Conservation (phyloP, 2,113 vertebrate genomes). For the Rafetus swinhoei region DNA sequence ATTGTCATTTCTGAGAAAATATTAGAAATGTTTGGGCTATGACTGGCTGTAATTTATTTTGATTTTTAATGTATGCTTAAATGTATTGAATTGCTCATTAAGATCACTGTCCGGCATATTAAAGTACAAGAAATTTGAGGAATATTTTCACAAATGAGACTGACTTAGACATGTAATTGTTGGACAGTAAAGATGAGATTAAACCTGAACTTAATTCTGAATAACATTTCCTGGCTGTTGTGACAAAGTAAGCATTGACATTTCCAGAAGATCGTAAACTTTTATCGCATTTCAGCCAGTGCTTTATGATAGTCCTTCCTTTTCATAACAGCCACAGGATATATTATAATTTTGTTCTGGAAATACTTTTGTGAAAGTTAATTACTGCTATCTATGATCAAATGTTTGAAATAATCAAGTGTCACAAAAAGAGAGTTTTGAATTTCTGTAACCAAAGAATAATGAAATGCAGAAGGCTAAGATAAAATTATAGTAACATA, state of each 20-base stretch:
- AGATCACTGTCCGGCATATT: background rate
- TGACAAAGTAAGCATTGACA: slow-evolving; percentile 14
- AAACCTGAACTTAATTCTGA: slow-evolving; percentile 8
- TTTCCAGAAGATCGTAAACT: slow-evolving; percentile 14
- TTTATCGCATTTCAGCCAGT: slow-evolving; percentile 8
- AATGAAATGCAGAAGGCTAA: background rate
- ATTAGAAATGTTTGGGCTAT: rapidly evolving
- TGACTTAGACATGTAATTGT: background rate
- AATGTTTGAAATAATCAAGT: background rate
- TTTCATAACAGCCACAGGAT: slow-evolving; percentile 9
- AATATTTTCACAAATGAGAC: background rate
- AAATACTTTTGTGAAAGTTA: slow-evolving; percentile 25
- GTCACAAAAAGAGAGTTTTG: slow-evolving; percentile 6
- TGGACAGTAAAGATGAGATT: background rate
- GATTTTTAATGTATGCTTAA: rapidly evolving
- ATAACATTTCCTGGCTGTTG: background rate
- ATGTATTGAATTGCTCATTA: background rate
- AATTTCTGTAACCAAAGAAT: background rate
- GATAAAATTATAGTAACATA: background rate
- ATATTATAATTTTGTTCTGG: slow-evolving; percentile 26
- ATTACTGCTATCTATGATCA: slow-evolving; percentile 21
- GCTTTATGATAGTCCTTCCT: slow-evolving; percentile 18
- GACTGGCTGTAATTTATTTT: background rate
- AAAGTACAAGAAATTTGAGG: background rate
- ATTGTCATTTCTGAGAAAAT: rapidly evolving